Base-by-base conservation (phyloP, 1,140 invertebrate species). In the Zaprionus tsacasi region DNA sequence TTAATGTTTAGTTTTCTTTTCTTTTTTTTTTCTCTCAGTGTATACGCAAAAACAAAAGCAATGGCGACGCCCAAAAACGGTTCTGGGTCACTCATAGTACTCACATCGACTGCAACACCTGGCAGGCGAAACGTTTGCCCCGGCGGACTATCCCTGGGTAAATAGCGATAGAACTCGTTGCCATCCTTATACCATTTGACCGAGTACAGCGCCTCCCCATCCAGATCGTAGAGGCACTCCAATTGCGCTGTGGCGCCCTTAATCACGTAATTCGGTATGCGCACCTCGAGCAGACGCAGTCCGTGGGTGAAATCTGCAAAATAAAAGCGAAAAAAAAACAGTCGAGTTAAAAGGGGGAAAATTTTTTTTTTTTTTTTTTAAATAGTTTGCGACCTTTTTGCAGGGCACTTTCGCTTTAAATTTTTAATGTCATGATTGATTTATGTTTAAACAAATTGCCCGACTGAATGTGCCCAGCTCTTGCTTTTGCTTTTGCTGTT, bases 171-270 rank as follows among this genome's bases (percentile, higher is more conserved):
- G 93, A 97, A 96, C 93, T 97, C 96, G 79, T 96, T 94, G 68
- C 94, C 94, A 76, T 95, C 96, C 92, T 95, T 96, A 93, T 96
- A 96, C 96, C 96, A 97, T 93, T 96, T 96, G 64, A 96, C 95
- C 6, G 96, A 96, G 91, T 97, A 97, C 30, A 97, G 94, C 21
- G 93, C 92, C 70, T 95, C 95, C 1, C 93, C 94, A 78, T 96
- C 95, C 87, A 96, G 93, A 87, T 95, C 93, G 91, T 95, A 96
- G 73, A 94, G 93, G 90, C 95, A 96, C 88, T 94, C 93, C 72
- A 96, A 92, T 58, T 91, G 91, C 30, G 94, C 94, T 66, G 94
- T 93, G 64, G 95, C 94, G 17, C 95, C 96, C 67, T 95, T 93
- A 70, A 95, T 94, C 78, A 96, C 95, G 91, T 95, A 95, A 66